A percentile compares a stretch with the other conserved stretches of the same genome.
These are phyloP conservation scores for Clarias batrachus DNA, from an alignment of 2,113 vertebrate genomes.

Conservation along the genomic window DNA sequence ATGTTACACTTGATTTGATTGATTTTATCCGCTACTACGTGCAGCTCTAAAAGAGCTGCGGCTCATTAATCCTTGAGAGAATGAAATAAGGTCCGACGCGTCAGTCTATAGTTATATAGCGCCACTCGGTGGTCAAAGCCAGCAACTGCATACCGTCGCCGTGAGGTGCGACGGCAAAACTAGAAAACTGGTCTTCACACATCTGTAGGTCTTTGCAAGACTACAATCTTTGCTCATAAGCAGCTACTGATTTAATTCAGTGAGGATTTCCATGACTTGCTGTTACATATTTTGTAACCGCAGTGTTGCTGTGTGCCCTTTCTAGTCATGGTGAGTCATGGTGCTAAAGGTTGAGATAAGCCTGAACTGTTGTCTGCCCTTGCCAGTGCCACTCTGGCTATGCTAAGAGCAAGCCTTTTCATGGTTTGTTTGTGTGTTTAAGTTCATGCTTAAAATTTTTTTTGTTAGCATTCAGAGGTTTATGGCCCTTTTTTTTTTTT, in stretches of 20 bases:
- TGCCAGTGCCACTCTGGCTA: background rate
- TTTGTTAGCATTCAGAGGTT: background rate
- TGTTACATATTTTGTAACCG: background rate
- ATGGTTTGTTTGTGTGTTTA: background rate
- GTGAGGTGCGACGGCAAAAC: too few relatives aligned
- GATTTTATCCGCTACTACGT: too few relatives aligned
- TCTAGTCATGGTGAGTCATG: background rate
- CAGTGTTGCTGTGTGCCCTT: background rate
- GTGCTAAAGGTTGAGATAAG: background rate
- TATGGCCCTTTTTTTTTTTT: background rate
- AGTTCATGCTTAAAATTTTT: too few relatives aligned
- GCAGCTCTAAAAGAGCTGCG: too few relatives aligned
- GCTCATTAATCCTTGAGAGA: too few relatives aligned
- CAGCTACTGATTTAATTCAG: background rate
- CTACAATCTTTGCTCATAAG: background rate
- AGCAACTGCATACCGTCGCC: too few relatives aligned
- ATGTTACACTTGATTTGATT: too few relatives aligned
- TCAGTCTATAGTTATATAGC: too few relatives aligned
- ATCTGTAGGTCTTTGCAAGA: background rate
- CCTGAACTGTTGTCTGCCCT: background rate
- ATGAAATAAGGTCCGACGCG: too few relatives aligned
- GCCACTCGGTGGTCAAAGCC: too few relatives aligned
- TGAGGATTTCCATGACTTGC: background rate
- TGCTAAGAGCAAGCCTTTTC: background rate
- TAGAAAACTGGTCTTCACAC: too few relatives aligned